Conservation (phyloP, 2,888 invertebrate genomes). For the Cloeon dipterum region DNA sequence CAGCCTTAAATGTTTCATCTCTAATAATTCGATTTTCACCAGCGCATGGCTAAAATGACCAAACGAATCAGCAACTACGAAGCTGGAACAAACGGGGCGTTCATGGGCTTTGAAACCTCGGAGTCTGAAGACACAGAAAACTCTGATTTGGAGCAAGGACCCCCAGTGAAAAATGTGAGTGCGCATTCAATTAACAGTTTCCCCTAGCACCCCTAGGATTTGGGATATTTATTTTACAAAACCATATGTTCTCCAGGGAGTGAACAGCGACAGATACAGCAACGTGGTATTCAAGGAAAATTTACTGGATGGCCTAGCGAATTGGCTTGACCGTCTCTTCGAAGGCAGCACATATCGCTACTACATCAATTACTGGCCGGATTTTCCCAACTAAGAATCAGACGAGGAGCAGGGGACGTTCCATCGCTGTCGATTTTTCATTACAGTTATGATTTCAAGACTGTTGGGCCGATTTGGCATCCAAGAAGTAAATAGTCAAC, state of each 20-base stretch:
- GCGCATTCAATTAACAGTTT: neutral
- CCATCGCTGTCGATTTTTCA: no score
- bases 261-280: constrained; percentile 17
- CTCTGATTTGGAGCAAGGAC: constrained; percentile 19
- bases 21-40: no score
- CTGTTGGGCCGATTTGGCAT: no score
- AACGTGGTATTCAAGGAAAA: constrained; percentile 41
- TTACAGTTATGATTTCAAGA: no score
- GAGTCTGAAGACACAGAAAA: constrained; percentile 21
- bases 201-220: no score
- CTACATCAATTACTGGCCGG: constrained; percentile 97
- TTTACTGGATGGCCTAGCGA: constrained; percentile 73
- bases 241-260: neutral
- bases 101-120: constrained; percentile 59
- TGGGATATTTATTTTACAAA: no score
- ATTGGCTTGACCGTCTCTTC: constrained; percentile 91
- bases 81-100: constrained; percentile 45
- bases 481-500: no score
- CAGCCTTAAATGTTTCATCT: no score
- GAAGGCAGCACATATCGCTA: constrained; percentile 91
- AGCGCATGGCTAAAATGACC: constrained; percentile 50
- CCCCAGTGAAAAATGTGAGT: constrained; percentile 12
- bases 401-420: no score
- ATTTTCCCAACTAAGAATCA: no score
- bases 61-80: constrained; percentile 19